Conservation (phyloP, 2,113 vertebrate genomes). For the Pardalotus punctatus region DNA sequence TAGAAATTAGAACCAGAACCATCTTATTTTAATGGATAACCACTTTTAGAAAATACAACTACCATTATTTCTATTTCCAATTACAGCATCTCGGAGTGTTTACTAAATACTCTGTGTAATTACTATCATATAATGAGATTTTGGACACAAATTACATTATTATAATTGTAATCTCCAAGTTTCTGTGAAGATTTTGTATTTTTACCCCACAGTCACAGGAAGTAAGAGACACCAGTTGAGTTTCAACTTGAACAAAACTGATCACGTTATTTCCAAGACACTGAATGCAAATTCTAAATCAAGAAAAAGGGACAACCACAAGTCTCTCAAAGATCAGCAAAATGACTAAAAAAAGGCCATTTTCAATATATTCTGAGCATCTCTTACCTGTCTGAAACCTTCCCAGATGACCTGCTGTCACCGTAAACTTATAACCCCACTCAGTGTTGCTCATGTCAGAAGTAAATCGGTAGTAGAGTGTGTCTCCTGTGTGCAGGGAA, state of each 20-base stretch:
- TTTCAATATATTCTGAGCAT: not conserved
- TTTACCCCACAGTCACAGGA: not conserved
- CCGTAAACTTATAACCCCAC: constrained; percentile 97
- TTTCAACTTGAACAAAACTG: not conserved
- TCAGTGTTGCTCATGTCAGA: constrained; percentile 98
- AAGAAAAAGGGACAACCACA: not conserved
- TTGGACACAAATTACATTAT: not conserved
- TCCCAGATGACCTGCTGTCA: constrained; percentile 93
- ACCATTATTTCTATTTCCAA: not conserved
- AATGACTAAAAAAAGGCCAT: not conserved
- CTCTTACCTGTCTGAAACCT: constrained; percentile 93
- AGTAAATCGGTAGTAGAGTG: constrained; percentile 89
- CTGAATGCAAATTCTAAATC: not conserved
- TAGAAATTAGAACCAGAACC: not conserved
- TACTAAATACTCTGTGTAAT: not conserved
- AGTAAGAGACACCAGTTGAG: not conserved
- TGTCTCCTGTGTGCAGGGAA: constrained; percentile 80
- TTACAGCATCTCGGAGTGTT: not conserved
- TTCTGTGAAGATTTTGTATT: not conserved
- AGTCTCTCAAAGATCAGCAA: not conserved
- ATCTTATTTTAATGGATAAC: not conserved
- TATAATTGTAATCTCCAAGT: not conserved
- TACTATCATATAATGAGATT: not conserved
- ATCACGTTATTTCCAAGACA: not conserved
- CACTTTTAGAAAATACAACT: not conserved